Conservation (phyloP, 1,140 invertebrate genomes). For the Hestina assimilis region DNA sequence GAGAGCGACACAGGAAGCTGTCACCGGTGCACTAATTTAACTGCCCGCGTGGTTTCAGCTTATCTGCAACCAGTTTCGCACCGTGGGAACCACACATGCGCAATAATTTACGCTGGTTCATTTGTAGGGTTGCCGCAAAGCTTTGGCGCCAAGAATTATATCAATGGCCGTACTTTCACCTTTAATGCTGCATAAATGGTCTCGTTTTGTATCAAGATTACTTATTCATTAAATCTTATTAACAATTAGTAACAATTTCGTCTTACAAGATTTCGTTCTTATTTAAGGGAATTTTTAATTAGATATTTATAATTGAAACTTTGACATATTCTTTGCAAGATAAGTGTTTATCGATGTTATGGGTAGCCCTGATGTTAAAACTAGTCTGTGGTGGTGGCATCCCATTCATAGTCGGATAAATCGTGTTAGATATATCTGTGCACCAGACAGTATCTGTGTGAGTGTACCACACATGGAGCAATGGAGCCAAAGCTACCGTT, state of each 20-base stretch:
- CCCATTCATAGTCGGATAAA: conserved; percentile 52
- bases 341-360: not conserved
- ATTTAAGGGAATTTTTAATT: not conserved
- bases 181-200: conserved; percentile 33
- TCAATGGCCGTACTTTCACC: conserved; percentile 39
- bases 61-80: conserved; percentile 72
- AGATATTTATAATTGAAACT: not conserved
- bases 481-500: conserved; percentile 32
- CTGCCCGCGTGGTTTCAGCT: conserved; percentile 60
- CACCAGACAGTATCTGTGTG: conserved; percentile 17
- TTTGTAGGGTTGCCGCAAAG: conserved; percentile 56
- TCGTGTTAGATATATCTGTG: conserved; percentile 31
- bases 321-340: conserved; percentile 11
- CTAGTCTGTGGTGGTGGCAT: conserved; percentile 52
- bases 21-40: conserved; percentile 69
- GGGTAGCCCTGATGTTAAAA: conserved; percentile 49
- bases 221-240: conserved; percentile 13
- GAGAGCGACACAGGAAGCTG: conserved; percentile 59
- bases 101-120: conserved; percentile 60
- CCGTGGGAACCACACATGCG: conserved; percentile 68
- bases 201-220: conserved; percentile 21
- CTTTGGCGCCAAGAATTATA: conserved; percentile 31
- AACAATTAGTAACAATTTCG: conserved; percentile 14
- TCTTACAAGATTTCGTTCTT: conserved; percentile 13
- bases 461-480: conserved; percentile 20